Conservation (phyloP, 2,113 vertebrate species). For the Cavia aperea region DNA sequence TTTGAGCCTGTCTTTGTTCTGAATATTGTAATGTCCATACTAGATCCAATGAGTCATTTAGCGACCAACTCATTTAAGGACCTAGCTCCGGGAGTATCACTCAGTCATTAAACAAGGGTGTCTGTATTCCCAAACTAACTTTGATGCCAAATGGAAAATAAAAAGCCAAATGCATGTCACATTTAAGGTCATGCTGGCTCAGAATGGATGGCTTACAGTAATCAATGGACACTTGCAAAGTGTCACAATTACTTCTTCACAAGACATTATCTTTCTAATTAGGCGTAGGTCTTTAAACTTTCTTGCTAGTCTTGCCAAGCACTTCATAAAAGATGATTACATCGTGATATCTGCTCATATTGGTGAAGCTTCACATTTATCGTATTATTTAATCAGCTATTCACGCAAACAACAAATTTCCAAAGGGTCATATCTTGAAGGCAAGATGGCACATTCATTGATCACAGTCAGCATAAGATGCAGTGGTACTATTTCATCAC, state of each 20-base stretch:
- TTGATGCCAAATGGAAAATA: neutral
- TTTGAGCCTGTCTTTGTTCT: neutral
- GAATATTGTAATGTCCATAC: neutral
- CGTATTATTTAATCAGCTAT: neutral
- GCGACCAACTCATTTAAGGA: neutral
- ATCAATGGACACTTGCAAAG: neutral
- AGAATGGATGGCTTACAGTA: neutral
- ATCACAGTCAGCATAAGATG: neutral
- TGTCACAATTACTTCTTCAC: neutral
- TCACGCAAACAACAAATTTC: neutral
- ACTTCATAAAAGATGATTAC: conserved; percentile 11
- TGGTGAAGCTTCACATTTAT: neutral
- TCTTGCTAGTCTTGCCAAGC: neutral
- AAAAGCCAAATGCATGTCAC: neutral
- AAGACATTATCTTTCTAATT: neutral
- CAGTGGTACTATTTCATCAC: too few species aligned
- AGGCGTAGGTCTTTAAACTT: neutral
- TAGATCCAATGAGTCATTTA: neutral
- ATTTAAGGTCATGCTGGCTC: neutral
- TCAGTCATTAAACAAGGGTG: neutral
- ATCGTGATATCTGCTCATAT: neutral
- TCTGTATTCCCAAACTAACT: neutral
- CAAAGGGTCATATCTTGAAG: neutral
- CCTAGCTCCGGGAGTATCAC: neutral
- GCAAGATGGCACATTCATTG: neutral